Evolutionary conservation across 2,113 vertebrate genomes (phyloP).

Genomic region (Rhineura floridana): DNA sequence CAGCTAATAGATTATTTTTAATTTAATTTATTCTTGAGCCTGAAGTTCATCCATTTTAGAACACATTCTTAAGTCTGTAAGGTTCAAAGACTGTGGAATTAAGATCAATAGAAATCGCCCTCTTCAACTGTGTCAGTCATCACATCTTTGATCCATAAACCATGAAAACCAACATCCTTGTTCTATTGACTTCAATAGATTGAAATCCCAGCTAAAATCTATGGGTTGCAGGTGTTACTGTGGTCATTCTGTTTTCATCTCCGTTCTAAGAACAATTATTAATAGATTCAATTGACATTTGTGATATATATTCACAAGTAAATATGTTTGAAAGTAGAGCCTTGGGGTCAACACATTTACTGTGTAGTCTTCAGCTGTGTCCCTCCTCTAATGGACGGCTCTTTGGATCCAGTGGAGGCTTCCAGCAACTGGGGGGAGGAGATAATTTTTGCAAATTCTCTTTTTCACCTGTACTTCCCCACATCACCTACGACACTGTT

Average conservation of each 20-base stretch:
- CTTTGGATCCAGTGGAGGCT: too few species aligned
- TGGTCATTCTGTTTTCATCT: neutral
- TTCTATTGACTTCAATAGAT: too few species aligned
- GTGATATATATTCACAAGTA: neutral
- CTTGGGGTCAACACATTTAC: neutral
- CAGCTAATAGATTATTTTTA: too few species aligned
- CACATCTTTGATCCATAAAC: neutral
- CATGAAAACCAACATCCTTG: too few species aligned
- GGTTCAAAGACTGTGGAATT: neutral
- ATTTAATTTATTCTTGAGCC: neutral
- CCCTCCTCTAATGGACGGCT: too few species aligned
- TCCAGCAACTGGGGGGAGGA: too few species aligned
- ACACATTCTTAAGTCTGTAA: neutral
- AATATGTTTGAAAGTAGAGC: neutral
- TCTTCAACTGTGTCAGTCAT: neutral
- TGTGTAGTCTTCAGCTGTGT: neutral
- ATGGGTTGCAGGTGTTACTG: neutral
- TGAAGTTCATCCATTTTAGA: neutral
- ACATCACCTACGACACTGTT: too few species aligned
- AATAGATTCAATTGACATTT: neutral
- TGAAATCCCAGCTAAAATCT: too few species aligned
- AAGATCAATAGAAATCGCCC: neutral
- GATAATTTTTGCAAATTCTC: too few species aligned
- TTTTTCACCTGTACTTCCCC: too few species aligned
- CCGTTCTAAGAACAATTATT: neutral